Percentiles rank a stretch among this genome's conserved stretches.
Evolutionary conservation across 2,888 invertebrate species (phyloP).

Genomic region (Ditula angustiorana): DNA sequence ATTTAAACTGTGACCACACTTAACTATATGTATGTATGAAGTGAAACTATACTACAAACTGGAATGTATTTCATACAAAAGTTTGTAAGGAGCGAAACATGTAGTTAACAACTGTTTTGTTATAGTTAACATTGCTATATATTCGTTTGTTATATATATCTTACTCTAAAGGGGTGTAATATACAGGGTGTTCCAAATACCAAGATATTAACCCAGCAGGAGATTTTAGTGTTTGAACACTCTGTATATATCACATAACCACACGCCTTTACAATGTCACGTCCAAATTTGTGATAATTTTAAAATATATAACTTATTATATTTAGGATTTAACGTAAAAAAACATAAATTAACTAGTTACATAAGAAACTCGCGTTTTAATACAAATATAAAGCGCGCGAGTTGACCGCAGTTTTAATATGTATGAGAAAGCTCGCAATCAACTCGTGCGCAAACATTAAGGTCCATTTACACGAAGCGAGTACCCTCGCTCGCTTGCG

Average conservation of each 20-base stretch:
- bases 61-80: constrained; percentile 50
- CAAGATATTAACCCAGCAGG: background rate
- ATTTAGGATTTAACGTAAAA: constrained; percentile 17
- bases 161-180: background rate
- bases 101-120: constrained; percentile 16
- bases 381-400: no score
- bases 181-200: background rate
- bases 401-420: no score
- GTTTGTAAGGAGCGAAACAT: constrained; percentile 29
- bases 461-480: no score
- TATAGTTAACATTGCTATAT: constrained; percentile 37
- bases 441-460: no score
- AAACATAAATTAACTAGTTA: constrained; percentile 20
- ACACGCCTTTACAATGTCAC: background rate
- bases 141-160: background rate
- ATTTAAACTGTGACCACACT: constrained; percentile 58
- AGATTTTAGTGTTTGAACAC: background rate
- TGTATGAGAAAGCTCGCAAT: no score
- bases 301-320: background rate
- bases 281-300: background rate
- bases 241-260: background rate
- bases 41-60: constrained; percentile 45
- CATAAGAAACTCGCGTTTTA: constrained; percentile 20
- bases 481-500: no score
- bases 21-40: constrained; percentile 40